Base-by-base conservation (phyloP, 1,140 invertebrate genomes). In the Lepeophtheirus salmonis region DNA sequence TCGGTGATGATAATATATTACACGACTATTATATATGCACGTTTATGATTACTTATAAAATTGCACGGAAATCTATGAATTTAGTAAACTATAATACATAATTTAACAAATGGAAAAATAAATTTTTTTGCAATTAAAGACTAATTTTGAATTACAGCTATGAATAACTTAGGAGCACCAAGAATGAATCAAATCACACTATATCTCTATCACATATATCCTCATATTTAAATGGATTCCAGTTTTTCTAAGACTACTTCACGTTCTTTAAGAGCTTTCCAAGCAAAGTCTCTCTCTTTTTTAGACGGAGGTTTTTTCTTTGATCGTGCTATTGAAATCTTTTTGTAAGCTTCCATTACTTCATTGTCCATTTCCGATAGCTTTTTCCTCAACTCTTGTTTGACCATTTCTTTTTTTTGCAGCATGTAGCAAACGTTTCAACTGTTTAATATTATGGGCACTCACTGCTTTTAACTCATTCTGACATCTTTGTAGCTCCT, bases 261-360 rank as follows among this genome's bases (percentile, higher is more conserved):
- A 51, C 80, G 71, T 60, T 82, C 80, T 63, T 77, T 76, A 4
- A 83, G 64, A 48, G 75, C 75, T 63, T 75, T 74, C 78, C 80
- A 80, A 2, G 84, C 83, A 67, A 83, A 78, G 62, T 89, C 85
- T 64, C 82, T 83, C 67, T 89, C 86, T 67, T 87, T 86, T 65
- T 82, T 81, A 20, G 81, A 80, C 10, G 85, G 75, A 1, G 79
- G 78, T 65, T 83, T 77, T 67, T 87, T 86, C 67, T 85, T 85
- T 65, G 84, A 81, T 65, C 84, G 82, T 2, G 82, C 78, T 14
- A 78, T 68, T 55, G 81, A 73, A 64, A 86, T 78, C 67, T 82
- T 84, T 65, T 83, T 80, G 65, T 87, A 86, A 65, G 80, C 79
- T 66, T 89, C 86, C 65, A 86, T 76, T 67, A 78, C 69, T 68